phyloP scores from a whole-genome alignment of 2,888 invertebrate genomes.

The Orthosia gracilis region DNA sequence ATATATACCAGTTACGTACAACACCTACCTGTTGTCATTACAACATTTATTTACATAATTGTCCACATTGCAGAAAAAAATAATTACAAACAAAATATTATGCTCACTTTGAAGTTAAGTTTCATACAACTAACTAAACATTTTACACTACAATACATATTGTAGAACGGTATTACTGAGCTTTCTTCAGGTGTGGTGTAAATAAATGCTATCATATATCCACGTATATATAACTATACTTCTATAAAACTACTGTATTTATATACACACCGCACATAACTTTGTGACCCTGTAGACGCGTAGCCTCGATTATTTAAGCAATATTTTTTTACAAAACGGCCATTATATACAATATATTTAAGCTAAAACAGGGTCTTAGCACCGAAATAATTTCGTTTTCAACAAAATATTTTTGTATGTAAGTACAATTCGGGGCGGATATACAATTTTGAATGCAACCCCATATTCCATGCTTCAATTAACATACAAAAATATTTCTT shows the following conservation, averaged over 20 bases:
- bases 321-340: constrained; percentile 79
- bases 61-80: constrained; percentile 41
- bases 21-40: constrained; percentile 18
- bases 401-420: constrained; percentile 65
- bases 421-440: constrained; percentile 40
- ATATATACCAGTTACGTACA: constrained; percentile 47
- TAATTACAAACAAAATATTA: constrained; percentile 73
- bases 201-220: constrained; percentile 84
- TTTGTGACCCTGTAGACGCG: constrained; percentile 87
- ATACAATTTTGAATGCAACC: constrained; percentile 50
- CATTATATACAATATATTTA: constrained; percentile 73
- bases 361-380: constrained; percentile 82
- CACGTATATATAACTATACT: constrained; percentile 72
- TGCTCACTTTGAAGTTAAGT: constrained; percentile 66
- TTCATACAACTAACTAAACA: constrained; percentile 59
- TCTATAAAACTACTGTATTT: constrained; percentile 76
- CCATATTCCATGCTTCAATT: constrained; percentile 44
- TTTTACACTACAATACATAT: constrained; percentile 66
- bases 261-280: constrained; percentile 81
- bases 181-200: constrained; percentile 90
- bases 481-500: constrained; percentile 61
- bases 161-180: constrained; percentile 82
- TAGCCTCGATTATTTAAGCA: constrained; percentile 85
- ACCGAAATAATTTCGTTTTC: constrained; percentile 78
- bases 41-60: constrained; percentile 62